phyloP scores from a whole-genome alignment of 2,888 invertebrate genomes.

The Cataglyphis albicans region DNA sequence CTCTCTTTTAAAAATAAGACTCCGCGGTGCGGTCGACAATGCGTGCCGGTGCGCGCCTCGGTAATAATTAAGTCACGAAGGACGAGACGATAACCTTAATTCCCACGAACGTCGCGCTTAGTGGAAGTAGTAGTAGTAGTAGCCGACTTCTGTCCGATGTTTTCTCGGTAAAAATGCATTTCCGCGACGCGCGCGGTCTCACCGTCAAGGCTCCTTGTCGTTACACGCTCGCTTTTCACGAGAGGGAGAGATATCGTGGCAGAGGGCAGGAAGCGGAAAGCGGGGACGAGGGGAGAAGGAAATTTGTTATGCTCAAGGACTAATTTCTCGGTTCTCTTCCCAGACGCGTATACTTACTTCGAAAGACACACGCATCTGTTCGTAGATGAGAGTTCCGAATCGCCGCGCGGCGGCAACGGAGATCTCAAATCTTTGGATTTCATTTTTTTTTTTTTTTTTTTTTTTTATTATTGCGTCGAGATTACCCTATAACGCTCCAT shows the following conservation, averaged over 20 bases:
- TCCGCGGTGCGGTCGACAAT: constrained; percentile 59
- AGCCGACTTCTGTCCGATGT: constrained; percentile 46
- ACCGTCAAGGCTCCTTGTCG: constrained; percentile 53
- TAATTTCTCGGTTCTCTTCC: constrained; percentile 44
- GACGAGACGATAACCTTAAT: constrained; percentile 76
- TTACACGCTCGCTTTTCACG: constrained; percentile 47
- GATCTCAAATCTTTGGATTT: not conserved
- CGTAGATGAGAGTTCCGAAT: constrained; percentile 12
- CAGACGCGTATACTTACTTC: constrained; percentile 4
- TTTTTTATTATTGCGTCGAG: not conserved
- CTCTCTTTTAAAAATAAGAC: constrained; percentile 69
- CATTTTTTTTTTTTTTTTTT: too few species aligned
- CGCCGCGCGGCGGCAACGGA: not conserved
- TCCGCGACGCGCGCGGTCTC: constrained; percentile 75
- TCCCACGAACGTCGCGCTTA: constrained; percentile 70
- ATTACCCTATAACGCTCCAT: not conserved
- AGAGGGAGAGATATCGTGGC: constrained; percentile 38
- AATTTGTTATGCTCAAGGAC: constrained; percentile 50
- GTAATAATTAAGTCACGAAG: constrained; percentile 75
- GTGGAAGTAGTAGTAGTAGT: not conserved
- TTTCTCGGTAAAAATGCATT: constrained; percentile 64
- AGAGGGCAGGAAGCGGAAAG: constrained; percentile 23
- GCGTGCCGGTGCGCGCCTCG: constrained; percentile 62
- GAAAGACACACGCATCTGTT: not conserved
- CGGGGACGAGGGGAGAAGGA: constrained; percentile 20